Percentiles rank a stretch among this genome's conserved stretches.
phyloP scores from a whole-genome alignment of 2,888 invertebrate species.

The Smittia aterrima region DNA sequence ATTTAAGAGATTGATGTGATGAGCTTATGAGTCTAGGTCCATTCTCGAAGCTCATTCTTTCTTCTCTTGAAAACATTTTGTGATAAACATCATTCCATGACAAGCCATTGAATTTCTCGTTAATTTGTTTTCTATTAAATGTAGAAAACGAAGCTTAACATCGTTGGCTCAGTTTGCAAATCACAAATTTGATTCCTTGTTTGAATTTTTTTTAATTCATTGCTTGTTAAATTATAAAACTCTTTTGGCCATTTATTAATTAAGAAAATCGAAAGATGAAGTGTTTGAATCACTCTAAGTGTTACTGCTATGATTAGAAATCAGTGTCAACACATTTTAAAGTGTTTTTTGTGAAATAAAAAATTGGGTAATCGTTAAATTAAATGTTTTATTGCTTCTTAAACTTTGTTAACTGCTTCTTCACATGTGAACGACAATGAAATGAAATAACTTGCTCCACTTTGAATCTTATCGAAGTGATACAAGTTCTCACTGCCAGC shows the following conservation, averaged over 20 bases:
- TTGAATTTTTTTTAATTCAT: too few relatives aligned
- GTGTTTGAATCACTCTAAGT: too few relatives aligned
- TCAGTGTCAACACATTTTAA: too few relatives aligned
- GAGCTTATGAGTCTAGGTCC: conserved; percentile 6
- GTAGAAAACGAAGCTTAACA: background rate
- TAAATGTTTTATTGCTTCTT: background rate
- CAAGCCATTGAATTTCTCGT: background rate
- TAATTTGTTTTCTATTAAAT: background rate
- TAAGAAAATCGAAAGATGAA: too few relatives aligned
- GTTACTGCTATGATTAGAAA: too few relatives aligned
- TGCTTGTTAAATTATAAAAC: too few relatives aligned
- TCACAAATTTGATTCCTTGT: too few relatives aligned
- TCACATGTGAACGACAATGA: conserved; percentile 14
- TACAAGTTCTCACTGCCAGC: conserved; percentile 85
- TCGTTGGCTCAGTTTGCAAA: too few relatives aligned
- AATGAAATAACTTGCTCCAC: conserved; percentile 58
- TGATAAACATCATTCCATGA: conserved; percentile 14
- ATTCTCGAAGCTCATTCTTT: conserved; percentile 3
- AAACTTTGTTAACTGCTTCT: background rate
- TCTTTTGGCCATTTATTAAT: too few relatives aligned
- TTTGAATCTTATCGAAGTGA: conserved; percentile 73
- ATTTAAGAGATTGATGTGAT: conserved; percentile 18
- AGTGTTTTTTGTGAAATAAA: too few relatives aligned
- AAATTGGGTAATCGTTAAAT: background rate
- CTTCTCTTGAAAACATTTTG: background rate